phyloP scores from a whole-genome alignment of 2,797 vertebrate genomes.

The Arctocebus calabarensis region DNA sequence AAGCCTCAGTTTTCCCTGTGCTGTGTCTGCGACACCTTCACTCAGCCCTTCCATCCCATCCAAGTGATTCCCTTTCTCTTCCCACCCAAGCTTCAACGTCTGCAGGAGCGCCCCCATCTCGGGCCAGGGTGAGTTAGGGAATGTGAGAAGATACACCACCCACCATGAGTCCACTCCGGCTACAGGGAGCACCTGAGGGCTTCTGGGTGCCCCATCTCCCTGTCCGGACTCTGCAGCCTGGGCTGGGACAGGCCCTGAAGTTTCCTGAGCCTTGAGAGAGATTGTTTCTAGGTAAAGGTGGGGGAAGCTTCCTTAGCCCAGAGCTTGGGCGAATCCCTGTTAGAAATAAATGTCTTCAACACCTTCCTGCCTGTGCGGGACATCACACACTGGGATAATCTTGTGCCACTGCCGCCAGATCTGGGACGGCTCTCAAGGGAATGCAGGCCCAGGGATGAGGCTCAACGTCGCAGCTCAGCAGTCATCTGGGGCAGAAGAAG shows the following conservation, averaged over 20 bases:
- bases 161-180: neutral
- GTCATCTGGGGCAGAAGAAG: neutral
- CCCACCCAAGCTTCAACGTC: neutral
- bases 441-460: neutral
- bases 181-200: neutral
- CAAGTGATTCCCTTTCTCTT: neutral
- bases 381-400: neutral
- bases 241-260: no score
- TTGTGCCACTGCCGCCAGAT: neutral
- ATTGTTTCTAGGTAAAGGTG: neutral
- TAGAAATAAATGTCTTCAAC: constrained; percentile 60
- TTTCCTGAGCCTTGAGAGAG: neutral
- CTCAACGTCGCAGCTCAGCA: neutral
- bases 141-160: constrained; percentile 30
- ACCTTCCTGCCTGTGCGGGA: neutral
- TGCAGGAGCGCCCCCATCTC: neutral
- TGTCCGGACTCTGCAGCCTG: neutral
- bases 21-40: fast-evolving
- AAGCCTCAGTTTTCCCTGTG: neutral
- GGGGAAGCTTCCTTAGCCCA: neutral
- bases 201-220: neutral
- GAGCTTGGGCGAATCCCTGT: neutral
- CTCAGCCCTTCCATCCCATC: fast-evolving
- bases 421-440: neutral
- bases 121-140: neutral